Percentiles rank a stretch among this genome's conserved stretches.
phyloP scores from a whole-genome alignment of 2,888 invertebrate species.

The Eupeodes luniger region DNA sequence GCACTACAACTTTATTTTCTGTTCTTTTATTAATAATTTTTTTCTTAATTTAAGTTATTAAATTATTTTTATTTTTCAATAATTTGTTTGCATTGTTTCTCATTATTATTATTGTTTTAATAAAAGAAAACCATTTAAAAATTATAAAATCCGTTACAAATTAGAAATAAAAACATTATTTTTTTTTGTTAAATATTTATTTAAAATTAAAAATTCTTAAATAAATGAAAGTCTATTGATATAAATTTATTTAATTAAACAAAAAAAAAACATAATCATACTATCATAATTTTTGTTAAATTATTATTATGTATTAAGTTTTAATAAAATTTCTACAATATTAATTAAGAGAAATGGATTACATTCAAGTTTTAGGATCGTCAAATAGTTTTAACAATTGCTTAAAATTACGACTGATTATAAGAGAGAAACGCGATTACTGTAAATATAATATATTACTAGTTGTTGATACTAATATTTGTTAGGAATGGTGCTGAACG shows the following conservation, averaged over 20 bases:
- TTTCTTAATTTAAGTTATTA: conserved; percentile 53
- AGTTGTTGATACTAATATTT: not conserved
- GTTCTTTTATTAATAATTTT: conserved; percentile 62
- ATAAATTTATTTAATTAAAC: conserved; percentile 14
- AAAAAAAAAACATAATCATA: conserved; percentile 6
- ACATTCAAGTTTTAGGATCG: conserved; percentile 56
- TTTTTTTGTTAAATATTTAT: conserved; percentile 27
- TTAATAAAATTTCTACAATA: conserved; percentile 52
- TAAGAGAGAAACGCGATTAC: conserved; percentile 7
- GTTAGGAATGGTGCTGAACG: conserved; percentile 56
- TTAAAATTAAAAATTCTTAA: conserved; percentile 16
- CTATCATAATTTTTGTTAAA: conserved; percentile 45
- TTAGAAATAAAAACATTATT: not conserved
- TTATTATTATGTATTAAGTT: conserved; percentile 50
- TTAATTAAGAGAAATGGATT: conserved; percentile 60
- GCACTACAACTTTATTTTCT: conserved; percentile 62
- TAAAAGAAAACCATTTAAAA: conserved; percentile 56
- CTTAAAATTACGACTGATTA: conserved; percentile 71
- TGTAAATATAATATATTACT: conserved; percentile 31
- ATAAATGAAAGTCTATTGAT: conserved; percentile 35
- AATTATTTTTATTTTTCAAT: conserved; percentile 50
- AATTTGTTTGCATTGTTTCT: conserved; percentile 43
- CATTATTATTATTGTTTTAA: conserved; percentile 49
- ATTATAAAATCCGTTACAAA: conserved; percentile 24
- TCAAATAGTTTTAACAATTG: conserved; percentile 34